Evolutionary conservation across 2,797 vertebrate species (phyloP), one percentile per base, ranked within the genome.

Genomic region (Hyperoplus immaculatus): DNA sequence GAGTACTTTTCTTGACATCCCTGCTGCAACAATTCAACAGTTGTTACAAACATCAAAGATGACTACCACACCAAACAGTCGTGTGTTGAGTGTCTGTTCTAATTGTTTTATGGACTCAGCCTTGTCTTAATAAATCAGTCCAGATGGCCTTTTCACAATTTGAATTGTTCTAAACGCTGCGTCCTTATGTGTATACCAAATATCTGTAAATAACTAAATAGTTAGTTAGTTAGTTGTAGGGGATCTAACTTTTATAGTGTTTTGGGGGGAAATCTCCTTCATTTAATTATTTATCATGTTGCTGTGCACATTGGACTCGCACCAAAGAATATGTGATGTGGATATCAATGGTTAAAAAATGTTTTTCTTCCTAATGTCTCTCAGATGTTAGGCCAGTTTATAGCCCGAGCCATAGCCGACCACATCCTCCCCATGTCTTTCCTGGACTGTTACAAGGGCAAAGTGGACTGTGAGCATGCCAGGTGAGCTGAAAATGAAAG

Each of bases 371-470:
- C 16, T 66, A 29, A 3, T 68, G 29, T 43, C 43, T 63, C 57
- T 39, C 90, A 97, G 97, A 97, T 97, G 96, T 92, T 97, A 42
- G 97, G 96, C n/a, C 97, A 97, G 93, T 97, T 97, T 80, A 95
- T 97, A 3, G 97, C 97, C 65, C 89, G 96, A 84, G 97, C 96
- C 13, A 96, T 97, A 58, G 97, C 97, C 0, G 97, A 97, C 90
- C 96, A 97, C 3, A 96, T 95, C 59, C 94, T 97, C 46, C 94
- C 96, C 1, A 94, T 96, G 91, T 91, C 93, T 43, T 97, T 97
- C 85, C 92, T 97, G 69, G 94, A 96, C 85, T 94, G 90, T 81
- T 96, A 97, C 92, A 97, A 96, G 81, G 96, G 97, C 71, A 96
- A 95, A 62, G 97, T 97, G 86, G 96, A 95, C 92, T 97, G 96